phyloP scores from a whole-genome alignment of 1,140 invertebrate species.

The Pseudomyrmex cubaensis region DNA sequence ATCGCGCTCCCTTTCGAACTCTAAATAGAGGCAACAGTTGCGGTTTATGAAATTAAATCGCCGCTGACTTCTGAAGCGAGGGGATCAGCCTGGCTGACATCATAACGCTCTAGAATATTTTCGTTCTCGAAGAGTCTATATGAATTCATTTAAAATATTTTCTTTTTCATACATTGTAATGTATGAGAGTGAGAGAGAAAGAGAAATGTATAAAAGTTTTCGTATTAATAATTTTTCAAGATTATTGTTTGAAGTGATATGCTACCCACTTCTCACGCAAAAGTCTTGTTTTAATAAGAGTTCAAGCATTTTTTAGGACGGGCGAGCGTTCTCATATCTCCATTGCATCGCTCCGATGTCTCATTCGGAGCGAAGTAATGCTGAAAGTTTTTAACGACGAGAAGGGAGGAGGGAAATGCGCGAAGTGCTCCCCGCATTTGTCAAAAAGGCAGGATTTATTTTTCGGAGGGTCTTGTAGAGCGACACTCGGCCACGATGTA shows the following conservation, averaged over 20 bases:
- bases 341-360: slow-evolving; percentile 39
- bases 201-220: too few relatives aligned
- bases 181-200: too few relatives aligned
- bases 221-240: background rate
- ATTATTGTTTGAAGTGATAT: background rate
- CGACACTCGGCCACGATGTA: slow-evolving; percentile 60
- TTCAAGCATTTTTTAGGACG: background rate
- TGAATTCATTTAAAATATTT: background rate
- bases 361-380: slow-evolving; percentile 47
- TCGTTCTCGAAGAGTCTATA: background rate
- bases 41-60: slow-evolving; percentile 85
- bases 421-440: slow-evolving; percentile 37
- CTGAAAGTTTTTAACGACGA: slow-evolving; percentile 48
- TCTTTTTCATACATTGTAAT: background rate
- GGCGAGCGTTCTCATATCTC: background rate
- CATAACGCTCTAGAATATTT: background rate
- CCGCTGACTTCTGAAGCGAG: slow-evolving; percentile 76
- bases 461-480: slow-evolving; percentile 66
- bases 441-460: slow-evolving; percentile 68
- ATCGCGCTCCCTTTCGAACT: slow-evolving; percentile 77
- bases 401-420: background rate
- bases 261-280: background rate
- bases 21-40: slow-evolving; percentile 84
- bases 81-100: slow-evolving; percentile 68
- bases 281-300: slow-evolving; percentile 29